phyloP scores from a whole-genome alignment of 2,797 vertebrate species.

The Rallus crepitans region DNA sequence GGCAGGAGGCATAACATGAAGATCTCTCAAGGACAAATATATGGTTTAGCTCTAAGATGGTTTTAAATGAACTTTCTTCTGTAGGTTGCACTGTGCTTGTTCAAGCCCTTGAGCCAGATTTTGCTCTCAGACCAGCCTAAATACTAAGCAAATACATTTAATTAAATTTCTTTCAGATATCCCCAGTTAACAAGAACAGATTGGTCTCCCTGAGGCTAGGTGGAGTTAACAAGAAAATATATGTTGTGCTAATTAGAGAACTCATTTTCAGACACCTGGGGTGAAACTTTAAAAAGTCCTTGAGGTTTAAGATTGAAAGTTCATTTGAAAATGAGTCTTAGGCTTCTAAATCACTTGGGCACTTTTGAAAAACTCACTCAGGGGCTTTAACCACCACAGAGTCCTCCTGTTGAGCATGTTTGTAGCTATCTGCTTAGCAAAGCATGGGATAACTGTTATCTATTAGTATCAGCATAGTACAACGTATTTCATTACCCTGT shows the following conservation, averaged over 20 bases:
- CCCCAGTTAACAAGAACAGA: constrained; percentile 53
- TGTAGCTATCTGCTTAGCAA: neutral
- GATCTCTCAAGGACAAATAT: neutral
- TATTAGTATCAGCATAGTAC: neutral
- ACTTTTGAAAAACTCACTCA: neutral
- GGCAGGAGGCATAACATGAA: neutral
- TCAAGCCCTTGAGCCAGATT: constrained; percentile 40
- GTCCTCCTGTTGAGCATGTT: neutral
- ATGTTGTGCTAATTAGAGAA: constrained; percentile 69
- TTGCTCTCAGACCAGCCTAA: constrained; percentile 36
- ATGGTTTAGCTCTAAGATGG: neutral
- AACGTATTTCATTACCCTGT: neutral
- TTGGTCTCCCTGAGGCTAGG: constrained; percentile 56
- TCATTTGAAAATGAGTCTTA: constrained; percentile 13
- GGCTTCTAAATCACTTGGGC: constrained; percentile 26
- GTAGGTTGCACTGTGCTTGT: neutral
- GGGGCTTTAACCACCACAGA: neutral
- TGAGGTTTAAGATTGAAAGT: constrained; percentile 32
- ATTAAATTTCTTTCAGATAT: constrained; percentile 62
- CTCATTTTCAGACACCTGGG: constrained; percentile 57
- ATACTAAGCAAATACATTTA: constrained; percentile 49
- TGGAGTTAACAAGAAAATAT: constrained; percentile 60
- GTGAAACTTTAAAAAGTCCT: constrained; percentile 45
- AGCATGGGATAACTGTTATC: neutral
- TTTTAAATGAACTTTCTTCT: neutral